Conservation (phyloP, 2,113 vertebrate species). For the Anhinga anhinga region DNA sequence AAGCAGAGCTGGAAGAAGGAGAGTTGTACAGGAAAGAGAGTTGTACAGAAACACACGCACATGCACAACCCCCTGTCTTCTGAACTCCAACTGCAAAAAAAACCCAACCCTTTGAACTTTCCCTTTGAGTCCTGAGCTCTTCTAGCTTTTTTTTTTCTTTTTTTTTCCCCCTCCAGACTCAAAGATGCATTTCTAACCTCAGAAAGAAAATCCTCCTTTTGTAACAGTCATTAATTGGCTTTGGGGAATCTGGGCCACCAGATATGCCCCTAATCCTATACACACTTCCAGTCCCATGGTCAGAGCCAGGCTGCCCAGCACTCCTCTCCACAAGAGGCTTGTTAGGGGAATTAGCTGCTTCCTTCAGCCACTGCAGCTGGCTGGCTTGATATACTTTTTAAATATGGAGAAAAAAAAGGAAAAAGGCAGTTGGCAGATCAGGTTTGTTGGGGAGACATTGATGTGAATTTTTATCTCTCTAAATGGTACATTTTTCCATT, state of each 20-base stretch:
- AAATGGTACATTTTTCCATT: not conserved
- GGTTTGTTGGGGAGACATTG: not conserved
- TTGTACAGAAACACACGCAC: accelerated
- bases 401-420: not conserved
- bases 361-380: not conserved
- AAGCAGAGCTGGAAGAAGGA: not conserved
- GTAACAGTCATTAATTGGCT: not conserved
- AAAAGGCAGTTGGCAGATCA: not conserved
- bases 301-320: not conserved
- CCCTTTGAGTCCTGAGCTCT: not conserved
- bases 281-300: not conserved
- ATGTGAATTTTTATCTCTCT: slow-evolving; percentile 11
- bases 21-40: not conserved
- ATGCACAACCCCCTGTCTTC: not conserved
- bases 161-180: not conserved
- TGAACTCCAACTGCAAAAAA: not conserved
- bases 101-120: not conserved
- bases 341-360: not conserved
- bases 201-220: slow-evolving; percentile 28
- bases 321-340: not conserved
- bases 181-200: slow-evolving; percentile 1
- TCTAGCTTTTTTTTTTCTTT: not conserved
- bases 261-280: slow-evolving; percentile 14
- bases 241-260: not conserved
- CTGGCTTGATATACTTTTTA: not conserved